Conservation (phyloP, 2,888 invertebrate species). For the Oasisia sp. region DNA sequence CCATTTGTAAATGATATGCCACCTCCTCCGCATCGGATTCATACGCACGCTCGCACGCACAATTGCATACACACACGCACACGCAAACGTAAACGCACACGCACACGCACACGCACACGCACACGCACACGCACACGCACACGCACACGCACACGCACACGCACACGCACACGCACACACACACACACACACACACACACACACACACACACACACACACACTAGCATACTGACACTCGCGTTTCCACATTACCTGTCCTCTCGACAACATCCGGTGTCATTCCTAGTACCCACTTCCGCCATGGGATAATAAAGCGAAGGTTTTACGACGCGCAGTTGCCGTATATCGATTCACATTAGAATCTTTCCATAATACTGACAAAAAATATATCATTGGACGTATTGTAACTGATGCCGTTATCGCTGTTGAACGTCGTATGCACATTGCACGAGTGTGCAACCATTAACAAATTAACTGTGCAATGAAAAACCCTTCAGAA, state of each 20-base stretch:
- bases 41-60: no score
- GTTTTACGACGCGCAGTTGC: neutral
- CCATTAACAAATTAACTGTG: neutral
- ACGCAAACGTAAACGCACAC: no score
- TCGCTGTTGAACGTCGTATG: neutral
- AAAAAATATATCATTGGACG: neutral
- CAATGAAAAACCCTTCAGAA: neutral
- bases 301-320: neutral
- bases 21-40: no score
- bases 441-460: neutral
- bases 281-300: neutral
- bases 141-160: no score
- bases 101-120: no score
- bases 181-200: no score
- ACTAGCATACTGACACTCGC: neutral
- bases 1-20: no score
- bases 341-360: neutral
- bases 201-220: no score
- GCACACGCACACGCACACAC: no score
- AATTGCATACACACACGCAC: no score
- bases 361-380: neutral
- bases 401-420: neutral
- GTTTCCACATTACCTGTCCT: neutral
- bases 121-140: no score
- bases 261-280: neutral